These are phyloP conservation scores for Drosophila tripunctata DNA, from an alignment of 2,888 invertebrate species.

Conservation along the genomic window DNA sequence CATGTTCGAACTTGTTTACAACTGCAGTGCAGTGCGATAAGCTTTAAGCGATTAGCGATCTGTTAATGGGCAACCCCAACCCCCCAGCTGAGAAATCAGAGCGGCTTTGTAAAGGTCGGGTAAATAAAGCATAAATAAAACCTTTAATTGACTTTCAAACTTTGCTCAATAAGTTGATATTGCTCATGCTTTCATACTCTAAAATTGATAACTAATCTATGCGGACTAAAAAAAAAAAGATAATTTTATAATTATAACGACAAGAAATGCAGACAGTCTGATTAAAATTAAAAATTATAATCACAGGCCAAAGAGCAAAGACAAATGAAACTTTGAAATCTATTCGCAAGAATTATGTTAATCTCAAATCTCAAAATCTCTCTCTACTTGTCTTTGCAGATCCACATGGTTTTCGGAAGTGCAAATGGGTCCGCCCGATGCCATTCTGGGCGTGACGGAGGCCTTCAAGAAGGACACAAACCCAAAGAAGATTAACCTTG, in stretches of 20 bases:
- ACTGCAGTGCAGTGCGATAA: background rate
- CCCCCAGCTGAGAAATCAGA: background rate
- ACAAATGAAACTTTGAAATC: conserved; percentile 10
- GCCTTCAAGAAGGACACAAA: conserved; percentile 96
- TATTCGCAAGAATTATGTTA: background rate
- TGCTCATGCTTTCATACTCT: conserved; percentile 3
- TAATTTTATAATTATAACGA: conserved; percentile 17
- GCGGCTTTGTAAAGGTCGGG: conserved; percentile 10
- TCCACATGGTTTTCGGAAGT: conserved; percentile 93
- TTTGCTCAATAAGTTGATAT: no score
- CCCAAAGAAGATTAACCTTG: conserved; percentile 98
- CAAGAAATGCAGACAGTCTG: conserved; percentile 19
- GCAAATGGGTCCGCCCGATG: conserved; percentile 98
- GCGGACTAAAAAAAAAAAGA: conserved; percentile 15
- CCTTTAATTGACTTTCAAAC: conserved; percentile 66
- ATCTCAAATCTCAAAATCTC: background rate
- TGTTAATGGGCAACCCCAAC: conserved; percentile 7
- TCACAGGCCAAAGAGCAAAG: conserved; percentile 27
- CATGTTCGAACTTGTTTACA: conserved; percentile 57
- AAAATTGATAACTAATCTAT: conserved; percentile 37
- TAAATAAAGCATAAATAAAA: conserved; percentile 14
- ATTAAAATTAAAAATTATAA: conserved; percentile 11
- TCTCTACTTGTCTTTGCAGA: conserved; percentile 84
- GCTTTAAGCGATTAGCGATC: conserved; percentile 44
- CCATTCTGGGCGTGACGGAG: conserved; percentile 98